phyloP scores from a whole-genome alignment of 2,797 vertebrate species.

The Thalassophryne amazonica region DNA sequence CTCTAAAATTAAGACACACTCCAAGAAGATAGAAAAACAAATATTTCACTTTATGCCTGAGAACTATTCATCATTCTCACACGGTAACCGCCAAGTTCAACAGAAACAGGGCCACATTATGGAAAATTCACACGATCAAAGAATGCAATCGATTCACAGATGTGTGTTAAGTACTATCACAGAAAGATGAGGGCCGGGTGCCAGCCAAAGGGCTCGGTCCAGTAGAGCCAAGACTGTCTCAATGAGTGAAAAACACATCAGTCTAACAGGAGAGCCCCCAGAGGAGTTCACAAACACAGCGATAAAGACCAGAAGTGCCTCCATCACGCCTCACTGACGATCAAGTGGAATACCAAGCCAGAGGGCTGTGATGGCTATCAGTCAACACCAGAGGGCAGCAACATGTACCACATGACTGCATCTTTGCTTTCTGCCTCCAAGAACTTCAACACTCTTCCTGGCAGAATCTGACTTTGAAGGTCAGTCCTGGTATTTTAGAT shows the following conservation, averaged over 20 bases:
- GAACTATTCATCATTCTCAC: slow-evolving; percentile 61
- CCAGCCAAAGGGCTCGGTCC: slow-evolving; percentile 21
- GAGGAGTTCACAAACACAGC: slow-evolving; percentile 16
- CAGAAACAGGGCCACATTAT: neutral
- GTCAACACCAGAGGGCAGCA: slow-evolving; percentile 62
- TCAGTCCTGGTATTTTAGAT: too few relatives aligned
- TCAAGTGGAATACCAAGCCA: neutral
- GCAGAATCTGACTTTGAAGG: too few relatives aligned
- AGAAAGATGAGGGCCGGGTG: slow-evolving; percentile 25
- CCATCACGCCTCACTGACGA: neutral
- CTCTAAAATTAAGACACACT: slow-evolving; percentile 48
- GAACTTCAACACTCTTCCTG: too few relatives aligned
- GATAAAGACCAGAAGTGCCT: neutral
- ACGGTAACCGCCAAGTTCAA: slow-evolving; percentile 62
- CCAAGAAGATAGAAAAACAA: slow-evolving; percentile 67
- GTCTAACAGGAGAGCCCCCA: slow-evolving; percentile 15
- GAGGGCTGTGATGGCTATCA: neutral
- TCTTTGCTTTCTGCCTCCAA: too few relatives aligned
- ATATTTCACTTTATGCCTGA: slow-evolving; percentile 58
- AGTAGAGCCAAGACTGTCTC: slow-evolving; percentile 23
- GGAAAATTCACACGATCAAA: slow-evolving; percentile 46
- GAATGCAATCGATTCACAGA: slow-evolving; percentile 57
- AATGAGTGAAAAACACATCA: slow-evolving; percentile 38
- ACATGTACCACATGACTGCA: neutral
- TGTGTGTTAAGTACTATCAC: slow-evolving; percentile 52